Percentiles rank a stretch among this genome's conserved stretches.
Conservation (phyloP, 2,888 invertebrate genomes). For the Gnatocerus cornutus region DNA sequence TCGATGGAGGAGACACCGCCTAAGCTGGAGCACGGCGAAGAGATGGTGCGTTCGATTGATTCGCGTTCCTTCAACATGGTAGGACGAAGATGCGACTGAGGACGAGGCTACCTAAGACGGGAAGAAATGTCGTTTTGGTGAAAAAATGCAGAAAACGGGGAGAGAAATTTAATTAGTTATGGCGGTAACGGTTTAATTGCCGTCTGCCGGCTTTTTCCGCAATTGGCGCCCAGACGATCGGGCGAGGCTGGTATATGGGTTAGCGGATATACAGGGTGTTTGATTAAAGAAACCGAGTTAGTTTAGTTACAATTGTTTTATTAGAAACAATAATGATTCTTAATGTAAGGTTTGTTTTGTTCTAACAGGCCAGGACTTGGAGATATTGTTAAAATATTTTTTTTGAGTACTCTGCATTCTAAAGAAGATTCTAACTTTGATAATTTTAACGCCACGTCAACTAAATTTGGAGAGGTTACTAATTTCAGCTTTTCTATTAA, state of each 20-base stretch:
- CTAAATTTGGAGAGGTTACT: no score
- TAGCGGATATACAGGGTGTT: not conserved
- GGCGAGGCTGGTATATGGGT: slow-evolving; percentile 3
- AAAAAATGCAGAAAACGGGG: slow-evolving; percentile 7
- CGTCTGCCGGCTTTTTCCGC: slow-evolving; percentile 19
- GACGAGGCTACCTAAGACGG: slow-evolving; percentile 25
- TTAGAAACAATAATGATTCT: no score
- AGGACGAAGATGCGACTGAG: slow-evolving; percentile 3
- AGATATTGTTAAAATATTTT: no score
- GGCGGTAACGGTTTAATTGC: slow-evolving; percentile 23
- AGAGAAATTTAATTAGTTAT: slow-evolving; percentile 30
- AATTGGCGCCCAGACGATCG: slow-evolving; percentile 28
- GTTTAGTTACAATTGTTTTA: no score
- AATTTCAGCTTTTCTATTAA: no score
- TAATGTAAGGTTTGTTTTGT: no score
- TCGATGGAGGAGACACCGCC: slow-evolving; percentile 67
- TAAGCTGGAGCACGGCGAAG: slow-evolving; percentile 70
- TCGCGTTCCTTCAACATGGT: slow-evolving; percentile 82
- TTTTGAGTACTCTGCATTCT: no score
- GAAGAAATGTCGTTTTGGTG: not conserved
- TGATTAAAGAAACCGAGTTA: no score
- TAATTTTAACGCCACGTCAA: no score
- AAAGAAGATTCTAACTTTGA: no score
- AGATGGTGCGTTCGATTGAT: slow-evolving; percentile 72
- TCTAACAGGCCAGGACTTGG: no score